Percentiles rank a stretch among this genome's conserved stretches.
phyloP scores from a whole-genome alignment of 2,797 vertebrate species.

The Lates japonicus region DNA sequence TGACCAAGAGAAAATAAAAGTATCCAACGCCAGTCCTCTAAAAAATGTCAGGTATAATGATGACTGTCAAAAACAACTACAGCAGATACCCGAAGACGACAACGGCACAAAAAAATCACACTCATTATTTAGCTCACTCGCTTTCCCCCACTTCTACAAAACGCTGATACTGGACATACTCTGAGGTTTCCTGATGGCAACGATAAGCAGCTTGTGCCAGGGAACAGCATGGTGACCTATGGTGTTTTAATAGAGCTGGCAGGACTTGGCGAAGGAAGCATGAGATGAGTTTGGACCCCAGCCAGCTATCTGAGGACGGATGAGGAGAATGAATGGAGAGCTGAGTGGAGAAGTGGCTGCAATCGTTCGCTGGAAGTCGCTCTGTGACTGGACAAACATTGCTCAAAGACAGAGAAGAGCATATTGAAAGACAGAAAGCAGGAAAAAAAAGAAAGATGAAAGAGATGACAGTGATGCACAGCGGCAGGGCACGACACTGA shows the following conservation, averaged over 20 bases:
- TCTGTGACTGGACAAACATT: conserved; percentile 62
- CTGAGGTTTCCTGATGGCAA: conserved; percentile 34
- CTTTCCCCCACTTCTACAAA: conserved; percentile 4
- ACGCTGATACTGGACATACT: conserved; percentile 9
- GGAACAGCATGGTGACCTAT: conserved; percentile 69
- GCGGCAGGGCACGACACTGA: conserved; percentile 27
- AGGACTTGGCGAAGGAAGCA: conserved; percentile 51
- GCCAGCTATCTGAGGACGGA: conserved; percentile 65
- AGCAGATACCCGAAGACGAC: neutral
- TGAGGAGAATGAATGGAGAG: conserved; percentile 68
- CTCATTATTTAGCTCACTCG: neutral
- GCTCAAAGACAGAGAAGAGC: conserved; percentile 59
- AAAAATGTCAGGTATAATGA: neutral
- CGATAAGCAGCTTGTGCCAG: conserved; percentile 57
- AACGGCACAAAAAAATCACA: neutral
- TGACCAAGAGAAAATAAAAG: neutral
- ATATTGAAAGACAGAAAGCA: conserved; percentile 43
- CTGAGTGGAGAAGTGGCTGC: conserved; percentile 70
- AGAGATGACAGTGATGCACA: conserved; percentile 57
- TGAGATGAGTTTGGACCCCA: conserved; percentile 61
- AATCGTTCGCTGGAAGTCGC: conserved; percentile 67
- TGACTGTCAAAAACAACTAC: neutral
- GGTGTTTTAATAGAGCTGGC: conserved; percentile 74
- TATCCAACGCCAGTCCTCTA: neutral
- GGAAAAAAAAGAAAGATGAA: conserved; percentile 40